Percentiles rank a stretch among this genome's conserved stretches.
These are phyloP conservation scores for Erannis defoliaria DNA, from an alignment of 2,888 invertebrate genomes.

Conservation along the genomic window DNA sequence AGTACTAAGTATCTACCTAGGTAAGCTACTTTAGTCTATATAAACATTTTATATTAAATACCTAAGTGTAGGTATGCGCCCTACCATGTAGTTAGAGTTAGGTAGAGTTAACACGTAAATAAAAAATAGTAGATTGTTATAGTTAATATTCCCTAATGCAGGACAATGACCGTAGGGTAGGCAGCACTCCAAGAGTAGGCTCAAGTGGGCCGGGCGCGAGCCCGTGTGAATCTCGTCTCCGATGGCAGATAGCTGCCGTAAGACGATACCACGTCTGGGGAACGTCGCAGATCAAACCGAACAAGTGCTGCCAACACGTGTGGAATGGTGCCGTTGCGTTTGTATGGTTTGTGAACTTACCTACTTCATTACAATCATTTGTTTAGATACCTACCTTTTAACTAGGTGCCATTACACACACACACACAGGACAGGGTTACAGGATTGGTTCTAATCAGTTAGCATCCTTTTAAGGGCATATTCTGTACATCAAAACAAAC, in stretches of 20 bases:
- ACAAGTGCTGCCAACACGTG: constrained; percentile 68
- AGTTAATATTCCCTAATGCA: constrained; percentile 10
- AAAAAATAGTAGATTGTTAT: not conserved
- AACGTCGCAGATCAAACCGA: constrained; percentile 64
- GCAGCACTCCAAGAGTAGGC: constrained; percentile 42
- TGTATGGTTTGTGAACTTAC: constrained; percentile 34
- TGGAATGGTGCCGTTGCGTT: constrained; percentile 66
- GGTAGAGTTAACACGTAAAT: too few species aligned
- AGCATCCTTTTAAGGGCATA: too few species aligned
- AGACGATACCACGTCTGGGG: constrained; percentile 80
- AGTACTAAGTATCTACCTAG: too few species aligned
- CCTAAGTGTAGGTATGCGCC: too few species aligned
- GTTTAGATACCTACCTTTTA: too few species aligned
- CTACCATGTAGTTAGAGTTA: too few species aligned
- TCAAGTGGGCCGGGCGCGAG: constrained; percentile 56
- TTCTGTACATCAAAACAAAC: too few species aligned
- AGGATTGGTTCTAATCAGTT: too few species aligned
- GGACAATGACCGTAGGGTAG: constrained; percentile 40
- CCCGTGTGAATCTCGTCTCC: constrained; percentile 74
- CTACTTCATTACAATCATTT: not conserved
- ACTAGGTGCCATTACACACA: too few species aligned
- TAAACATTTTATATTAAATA: too few species aligned
- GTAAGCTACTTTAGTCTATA: too few species aligned
- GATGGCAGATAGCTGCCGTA: constrained; percentile 64
- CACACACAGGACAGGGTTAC: too few species aligned